These are phyloP conservation scores for Poicephalus meyeri DNA, from an alignment of 2,113 vertebrate species.

Conservation along the genomic window DNA sequence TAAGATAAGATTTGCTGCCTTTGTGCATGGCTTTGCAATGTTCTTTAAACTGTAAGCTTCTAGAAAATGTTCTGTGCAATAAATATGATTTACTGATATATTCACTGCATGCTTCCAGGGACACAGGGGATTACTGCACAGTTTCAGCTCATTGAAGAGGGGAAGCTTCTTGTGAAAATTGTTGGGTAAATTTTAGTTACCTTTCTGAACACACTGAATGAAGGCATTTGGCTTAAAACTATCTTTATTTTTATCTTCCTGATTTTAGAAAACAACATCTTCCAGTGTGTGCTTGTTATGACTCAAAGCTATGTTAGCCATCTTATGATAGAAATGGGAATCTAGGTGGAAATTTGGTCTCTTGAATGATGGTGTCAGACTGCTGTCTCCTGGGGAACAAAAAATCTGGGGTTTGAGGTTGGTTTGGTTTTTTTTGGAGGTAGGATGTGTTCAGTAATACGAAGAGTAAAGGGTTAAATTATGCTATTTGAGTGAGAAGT, in stretches of 20 bases:
- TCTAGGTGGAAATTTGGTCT: background rate
- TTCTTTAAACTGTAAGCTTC: background rate
- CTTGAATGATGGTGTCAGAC: background rate
- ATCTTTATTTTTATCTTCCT: background rate
- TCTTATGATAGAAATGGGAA: background rate
- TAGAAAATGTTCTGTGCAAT: background rate
- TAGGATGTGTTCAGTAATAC: background rate
- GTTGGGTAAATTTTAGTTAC: background rate
- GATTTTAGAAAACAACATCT: background rate
- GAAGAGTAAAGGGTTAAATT: background rate
- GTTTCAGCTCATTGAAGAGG: background rate
- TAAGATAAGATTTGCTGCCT: background rate
- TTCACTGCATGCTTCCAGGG: background rate
- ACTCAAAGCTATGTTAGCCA: background rate
- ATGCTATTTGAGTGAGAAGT: accelerated
- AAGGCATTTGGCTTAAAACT: background rate
- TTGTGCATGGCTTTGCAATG: background rate
- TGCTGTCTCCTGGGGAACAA: background rate
- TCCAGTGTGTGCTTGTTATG: background rate
- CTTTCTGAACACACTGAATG: background rate
- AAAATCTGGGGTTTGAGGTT: background rate
- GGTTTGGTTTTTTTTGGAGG: background rate
- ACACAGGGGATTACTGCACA: background rate
- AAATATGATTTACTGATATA: background rate
- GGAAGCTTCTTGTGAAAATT: background rate